Evolutionary conservation across 2,797 vertebrate species (phyloP), one percentile per base, ranked within the genome.

Genomic region (Acanthis flammea): DNA sequence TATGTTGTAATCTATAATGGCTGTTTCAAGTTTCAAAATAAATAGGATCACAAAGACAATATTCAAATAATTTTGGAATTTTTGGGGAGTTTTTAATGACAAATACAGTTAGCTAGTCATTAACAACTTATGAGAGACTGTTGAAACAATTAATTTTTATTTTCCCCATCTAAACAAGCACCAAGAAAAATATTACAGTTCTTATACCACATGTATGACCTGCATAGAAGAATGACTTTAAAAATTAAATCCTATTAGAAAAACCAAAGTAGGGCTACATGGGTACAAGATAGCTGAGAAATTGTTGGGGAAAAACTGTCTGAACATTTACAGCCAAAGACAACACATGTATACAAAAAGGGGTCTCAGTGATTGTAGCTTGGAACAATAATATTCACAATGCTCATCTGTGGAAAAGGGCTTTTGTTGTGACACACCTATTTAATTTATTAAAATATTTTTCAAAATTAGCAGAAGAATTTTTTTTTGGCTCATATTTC

Each of bases 311-410:
- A 4, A 61, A 74, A 55, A 9, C 5, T 63, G n/a, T 9, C 12
- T 60, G 15, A 72, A n/a, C 1, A 10, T n/a, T 84, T 45, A 19
- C 22, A 45, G 15, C 3, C 3, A 61, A 65, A 83, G 35, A 17
- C 2, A 48, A 28, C 10, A 48, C 2, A 7, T 8, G 19, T 7
- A n/a, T 14, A 19, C 2, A 45, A 31, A 65, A 60, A 53, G 1
- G 2, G 0, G 1, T 35, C 4, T 14, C 47, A 35, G 16, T 8
- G 31, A 35, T 1, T 19, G 60, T 6, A 1, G 4, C 45, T 76
- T 70, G 21, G 39, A 91, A 35, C 13, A 67, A 58, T 44, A 48
- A 23, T 23, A 42, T 50, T 75, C 23, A 47, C 1, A 5, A 31
- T 25, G 3, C 0, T 42, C 5, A 37, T 45, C 21, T 45, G 2